These are phyloP conservation scores for Cavia aperea DNA, from an alignment of 2,113 vertebrate genomes.

Conservation along the genomic window DNA sequence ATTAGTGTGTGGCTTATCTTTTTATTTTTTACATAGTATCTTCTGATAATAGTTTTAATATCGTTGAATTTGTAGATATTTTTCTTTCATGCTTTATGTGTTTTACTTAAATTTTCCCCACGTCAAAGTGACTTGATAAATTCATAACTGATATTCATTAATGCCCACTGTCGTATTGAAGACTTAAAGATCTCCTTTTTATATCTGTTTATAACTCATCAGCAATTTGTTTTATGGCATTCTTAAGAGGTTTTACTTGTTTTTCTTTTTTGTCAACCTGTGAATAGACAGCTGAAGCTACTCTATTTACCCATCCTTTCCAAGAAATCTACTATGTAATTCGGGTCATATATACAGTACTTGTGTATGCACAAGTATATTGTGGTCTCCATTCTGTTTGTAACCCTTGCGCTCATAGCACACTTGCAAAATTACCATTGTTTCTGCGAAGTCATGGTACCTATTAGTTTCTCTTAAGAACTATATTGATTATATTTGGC, in stretches of 20 bases:
- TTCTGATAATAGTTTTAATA: neutral
- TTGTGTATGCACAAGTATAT: accelerated
- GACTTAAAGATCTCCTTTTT: neutral
- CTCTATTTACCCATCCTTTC: neutral
- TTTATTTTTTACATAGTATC: neutral
- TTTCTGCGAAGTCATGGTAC: neutral
- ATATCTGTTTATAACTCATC: neutral
- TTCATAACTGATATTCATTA: neutral
- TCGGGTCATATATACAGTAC: neutral
- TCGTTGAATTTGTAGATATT: neutral
- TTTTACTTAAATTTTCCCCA: neutral
- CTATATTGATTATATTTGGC: neutral
- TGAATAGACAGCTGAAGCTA: neutral
- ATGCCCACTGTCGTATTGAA: neutral
- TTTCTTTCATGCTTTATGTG: neutral
- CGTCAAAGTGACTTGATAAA: neutral
- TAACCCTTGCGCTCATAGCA: neutral
- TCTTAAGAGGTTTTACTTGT: neutral
- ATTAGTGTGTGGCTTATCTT: neutral
- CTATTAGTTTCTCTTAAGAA: neutral
- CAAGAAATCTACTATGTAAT: neutral
- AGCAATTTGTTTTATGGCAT: neutral
- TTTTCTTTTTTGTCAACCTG: neutral
- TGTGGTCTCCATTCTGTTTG: neutral
- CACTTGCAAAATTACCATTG: neutral